Evolutionary conservation across 2,113 vertebrate genomes (phyloP).

Genomic region (Globicephala melas): DNA sequence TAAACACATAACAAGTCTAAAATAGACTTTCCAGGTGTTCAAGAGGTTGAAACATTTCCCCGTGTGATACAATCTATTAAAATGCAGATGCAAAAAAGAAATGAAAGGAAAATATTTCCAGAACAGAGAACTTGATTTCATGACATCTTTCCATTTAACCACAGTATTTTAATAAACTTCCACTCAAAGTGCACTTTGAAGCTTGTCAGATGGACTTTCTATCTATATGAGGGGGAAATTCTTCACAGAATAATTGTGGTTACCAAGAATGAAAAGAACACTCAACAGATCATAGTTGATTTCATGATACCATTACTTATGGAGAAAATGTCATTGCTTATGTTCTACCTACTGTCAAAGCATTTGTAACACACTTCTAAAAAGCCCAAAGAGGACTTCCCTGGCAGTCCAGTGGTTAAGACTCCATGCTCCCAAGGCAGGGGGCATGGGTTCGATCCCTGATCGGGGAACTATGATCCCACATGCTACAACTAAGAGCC

Average conservation of each 20-base stretch:
- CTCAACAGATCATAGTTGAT: background rate
- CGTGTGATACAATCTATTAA: slow-evolving; percentile 57
- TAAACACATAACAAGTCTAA: slow-evolving; percentile 55
- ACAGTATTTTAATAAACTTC: slow-evolving; percentile 46
- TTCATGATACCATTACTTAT: background rate
- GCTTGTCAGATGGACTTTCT: background rate
- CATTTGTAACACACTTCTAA: background rate
- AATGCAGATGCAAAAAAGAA: slow-evolving; percentile 39
- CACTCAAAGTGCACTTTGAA: slow-evolving; percentile 44
- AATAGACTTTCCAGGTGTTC: slow-evolving; percentile 68
- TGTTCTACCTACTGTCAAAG: background rate
- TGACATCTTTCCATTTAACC: slow-evolving; percentile 34
- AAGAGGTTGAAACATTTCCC: slow-evolving; percentile 49
- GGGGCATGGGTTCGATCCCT: too few relatives aligned
- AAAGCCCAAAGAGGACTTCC: background rate
- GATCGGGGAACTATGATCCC: too few relatives aligned
- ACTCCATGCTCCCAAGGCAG: too few relatives aligned
- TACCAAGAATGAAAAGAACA: background rate
- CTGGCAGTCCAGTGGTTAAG: too few relatives aligned
- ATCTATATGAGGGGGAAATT: background rate
- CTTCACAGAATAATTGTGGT: background rate
- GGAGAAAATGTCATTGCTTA: background rate
- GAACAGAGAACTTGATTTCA: slow-evolving; percentile 35
- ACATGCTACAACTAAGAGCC: too few relatives aligned
- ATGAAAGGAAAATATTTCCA: slow-evolving; percentile 54